These are phyloP conservation scores for Drosophila sulfurigaster DNA, from an alignment of 1,140 invertebrate genomes.

Conservation along the genomic window DNA sequence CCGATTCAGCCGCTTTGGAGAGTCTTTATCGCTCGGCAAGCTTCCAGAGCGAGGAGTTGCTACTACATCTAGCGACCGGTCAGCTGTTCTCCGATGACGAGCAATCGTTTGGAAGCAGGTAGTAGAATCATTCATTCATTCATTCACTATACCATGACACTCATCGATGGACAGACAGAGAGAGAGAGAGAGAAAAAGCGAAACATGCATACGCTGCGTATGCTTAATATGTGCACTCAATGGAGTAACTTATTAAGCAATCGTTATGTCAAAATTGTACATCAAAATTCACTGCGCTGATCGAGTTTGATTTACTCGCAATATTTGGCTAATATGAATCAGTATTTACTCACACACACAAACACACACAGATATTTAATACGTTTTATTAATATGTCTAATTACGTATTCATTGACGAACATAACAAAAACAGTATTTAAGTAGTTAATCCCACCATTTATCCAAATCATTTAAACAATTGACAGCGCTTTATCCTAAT, in stretches of 20 bases:
- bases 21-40: conserved; percentile 46
- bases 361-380: neutral
- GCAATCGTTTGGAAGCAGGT: conserved; percentile 49
- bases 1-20: conserved; percentile 30
- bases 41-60: conserved; percentile 66
- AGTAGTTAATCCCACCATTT: neutral
- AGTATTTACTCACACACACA: conserved; percentile 16
- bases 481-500: neutral
- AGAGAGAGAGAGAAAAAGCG: neutral
- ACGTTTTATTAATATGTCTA: conserved; percentile 21
- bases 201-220: conserved; percentile 5
- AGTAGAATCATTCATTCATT: conserved; percentile 29
- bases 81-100: conserved; percentile 46
- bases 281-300: conserved; percentile 7
- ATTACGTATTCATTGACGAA: conserved; percentile 21
- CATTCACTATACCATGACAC: neutral
- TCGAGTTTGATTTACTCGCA: neutral
- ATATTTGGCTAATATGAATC: conserved; percentile 17
- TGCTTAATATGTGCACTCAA: conserved; percentile 39
- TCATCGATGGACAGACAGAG: neutral
- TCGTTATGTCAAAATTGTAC: neutral
- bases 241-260: conserved; percentile 19
- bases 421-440: conserved; percentile 2
- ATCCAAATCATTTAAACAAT: conserved; percentile 1
- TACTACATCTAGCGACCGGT: conserved; percentile 55